Evolutionary conservation across 1,140 invertebrate genomes (phyloP), one percentile per base, ranked within the genome.

Genomic region (Maconellicoccus hirsutus): DNA sequence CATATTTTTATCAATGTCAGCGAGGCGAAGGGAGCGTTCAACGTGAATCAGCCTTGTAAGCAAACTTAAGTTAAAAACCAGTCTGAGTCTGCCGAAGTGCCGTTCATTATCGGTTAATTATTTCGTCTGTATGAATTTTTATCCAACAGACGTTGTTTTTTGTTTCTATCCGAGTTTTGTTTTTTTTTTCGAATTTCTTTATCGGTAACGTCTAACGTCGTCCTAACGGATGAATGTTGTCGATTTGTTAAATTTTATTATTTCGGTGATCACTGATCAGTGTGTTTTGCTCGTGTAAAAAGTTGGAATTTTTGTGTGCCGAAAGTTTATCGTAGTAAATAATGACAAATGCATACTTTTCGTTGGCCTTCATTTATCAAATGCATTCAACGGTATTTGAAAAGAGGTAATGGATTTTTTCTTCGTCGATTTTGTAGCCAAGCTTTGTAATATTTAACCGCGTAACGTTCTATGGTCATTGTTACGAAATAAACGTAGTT

Each of bases 31-130:
- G 61, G 61, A 66, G 25, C 22, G 21, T 66, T 66, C 61, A 66
- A 66, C 61, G 61, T 66, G 61, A 66, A 66, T 66, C 61, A 66
- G 61, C 25, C 61, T 66, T 66, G 61, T 66, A 26, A 66, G 61
- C 8, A 26, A 66, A 66, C 61, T 66, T 66, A 66, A 25, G 61
- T 66, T 66, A 19, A 25, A 26, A 66, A 66, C 61, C 61, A 66
- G 61, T 66, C 61, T 26, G 22, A 26, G 21, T 66, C 61, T 66
- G 61, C 22, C 25, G 14, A 66, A 66, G 61, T 66, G 25, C 25
- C 61, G 61, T 25, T 66, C 25, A 14, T 66, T 66, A 23, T 52
- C 42, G 42, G 61, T 66, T 66, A 26, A 66, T 66, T 23, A 66
- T 25, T 66, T 26, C 61, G 22, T 66, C 61, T 66, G 21, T 66